Conservation (phyloP, 1,140 invertebrate genomes). For the Cydia strobilella region DNA sequence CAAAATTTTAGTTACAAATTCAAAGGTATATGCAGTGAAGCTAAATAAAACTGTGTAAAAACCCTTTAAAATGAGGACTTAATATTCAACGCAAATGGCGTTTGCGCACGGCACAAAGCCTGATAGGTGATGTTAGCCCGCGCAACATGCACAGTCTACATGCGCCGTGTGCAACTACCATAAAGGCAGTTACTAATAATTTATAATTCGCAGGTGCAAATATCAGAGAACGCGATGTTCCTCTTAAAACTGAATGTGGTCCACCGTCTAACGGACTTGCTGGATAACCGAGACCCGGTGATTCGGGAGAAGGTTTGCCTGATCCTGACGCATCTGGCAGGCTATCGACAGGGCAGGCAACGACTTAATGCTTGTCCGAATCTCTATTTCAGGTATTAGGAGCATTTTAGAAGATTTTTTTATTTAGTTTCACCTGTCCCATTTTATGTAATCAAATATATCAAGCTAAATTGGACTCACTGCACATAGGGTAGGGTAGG, state of each 20-base stretch:
- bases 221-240: slow-evolving; percentile 69
- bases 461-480: no score
- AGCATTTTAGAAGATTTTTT: no score
- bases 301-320: slow-evolving; percentile 66
- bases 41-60: no score
- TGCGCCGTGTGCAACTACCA: neutral
- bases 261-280: slow-evolving; percentile 61
- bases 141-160: neutral
- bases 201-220: slow-evolving; percentile 58
- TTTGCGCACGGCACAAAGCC: no score
- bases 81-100: no score
- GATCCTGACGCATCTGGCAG: slow-evolving; percentile 56
- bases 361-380: slow-evolving; percentile 53
- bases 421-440: no score
- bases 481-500: no score
- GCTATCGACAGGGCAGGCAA: slow-evolving; percentile 61
- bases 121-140: no score
- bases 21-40: no score
- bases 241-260: slow-evolving; percentile 61
- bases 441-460: no score
- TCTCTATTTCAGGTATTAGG: slow-evolving; percentile 38
- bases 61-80: no score
- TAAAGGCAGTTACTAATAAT: neutral
- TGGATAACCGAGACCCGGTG: slow-evolving; percentile 54
- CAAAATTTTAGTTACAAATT: no score